Evolutionary conservation across 2,113 vertebrate species (phyloP).

Genomic region (Podilymbus podiceps): DNA sequence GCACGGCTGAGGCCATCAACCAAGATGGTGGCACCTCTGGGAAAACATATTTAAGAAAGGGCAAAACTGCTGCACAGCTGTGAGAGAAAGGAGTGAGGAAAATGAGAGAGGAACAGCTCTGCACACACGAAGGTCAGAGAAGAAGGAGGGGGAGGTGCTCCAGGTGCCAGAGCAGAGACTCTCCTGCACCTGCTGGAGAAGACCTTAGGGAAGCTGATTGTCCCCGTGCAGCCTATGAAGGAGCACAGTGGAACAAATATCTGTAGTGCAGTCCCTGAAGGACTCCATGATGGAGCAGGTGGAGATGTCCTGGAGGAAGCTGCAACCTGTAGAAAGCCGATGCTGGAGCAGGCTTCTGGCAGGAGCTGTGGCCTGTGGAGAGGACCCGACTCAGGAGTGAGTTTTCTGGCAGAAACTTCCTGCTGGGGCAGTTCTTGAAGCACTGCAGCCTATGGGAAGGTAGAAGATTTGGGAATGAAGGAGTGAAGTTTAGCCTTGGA

Average conservation of each 20-base stretch:
- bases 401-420: not conserved
- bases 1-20: not conserved
- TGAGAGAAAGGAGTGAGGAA: not conserved
- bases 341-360: not conserved
- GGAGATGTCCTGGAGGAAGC: not conserved
- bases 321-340: not conserved
- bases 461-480: not conserved
- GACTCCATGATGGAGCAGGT: not conserved
- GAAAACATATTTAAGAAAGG: not conserved
- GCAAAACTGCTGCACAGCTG: not conserved
- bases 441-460: not conserved
- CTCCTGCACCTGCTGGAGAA: not conserved
- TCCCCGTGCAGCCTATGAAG: rapidly evolving
- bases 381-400: not conserved
- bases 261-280: not conserved
- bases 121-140: not conserved
- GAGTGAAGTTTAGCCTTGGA: not conserved
- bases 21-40: not conserved
- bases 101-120: not conserved
- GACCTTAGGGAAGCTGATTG: not conserved
- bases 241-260: not conserved
- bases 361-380: rapidly evolving
- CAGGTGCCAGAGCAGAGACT: not conserved
- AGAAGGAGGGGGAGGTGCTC: not conserved
- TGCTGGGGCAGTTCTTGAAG: not conserved